Percentiles rank a stretch among this genome's conserved stretches.
Evolutionary conservation across 2,888 invertebrate genomes (phyloP).

Genomic region (Nomada fucata): DNA sequence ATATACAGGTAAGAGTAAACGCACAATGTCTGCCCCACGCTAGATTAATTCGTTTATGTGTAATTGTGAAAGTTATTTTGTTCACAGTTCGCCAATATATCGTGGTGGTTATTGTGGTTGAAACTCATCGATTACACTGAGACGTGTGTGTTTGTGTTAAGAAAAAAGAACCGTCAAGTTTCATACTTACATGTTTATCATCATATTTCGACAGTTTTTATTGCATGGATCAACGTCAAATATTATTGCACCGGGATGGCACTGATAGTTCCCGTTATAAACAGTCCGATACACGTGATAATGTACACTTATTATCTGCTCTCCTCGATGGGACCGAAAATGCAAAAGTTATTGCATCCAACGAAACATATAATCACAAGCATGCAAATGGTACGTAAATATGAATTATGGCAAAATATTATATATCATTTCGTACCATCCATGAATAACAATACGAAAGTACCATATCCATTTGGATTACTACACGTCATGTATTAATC

Average conservation of each 20-base stretch:
- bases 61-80: too few species aligned
- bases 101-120: constrained; percentile 87
- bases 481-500: background rate
- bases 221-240: constrained; percentile 87
- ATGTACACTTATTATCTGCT: constrained; percentile 91
- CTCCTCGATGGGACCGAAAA: constrained; percentile 85
- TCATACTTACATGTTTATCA: constrained; percentile 85
- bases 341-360: background rate
- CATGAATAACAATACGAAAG: too few species aligned
- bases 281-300: constrained; percentile 88
- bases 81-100: constrained; percentile 77
- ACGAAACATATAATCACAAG: constrained; percentile 86
- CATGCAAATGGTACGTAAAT: constrained; percentile 87
- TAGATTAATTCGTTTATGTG: too few species aligned
- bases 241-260: constrained; percentile 88
- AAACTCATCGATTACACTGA: constrained; percentile 89
- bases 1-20: background rate
- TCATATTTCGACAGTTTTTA: constrained; percentile 86
- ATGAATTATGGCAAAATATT: too few species aligned
- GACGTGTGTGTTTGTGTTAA: constrained; percentile 88
- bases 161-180: constrained; percentile 89
- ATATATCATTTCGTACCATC: too few species aligned
- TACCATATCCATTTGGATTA: too few species aligned
- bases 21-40: too few species aligned
- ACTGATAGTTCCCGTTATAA: constrained; percentile 87